Evolutionary conservation across 2,797 vertebrate genomes (phyloP).

Genomic region (Centroberyx gerrardi): DNA sequence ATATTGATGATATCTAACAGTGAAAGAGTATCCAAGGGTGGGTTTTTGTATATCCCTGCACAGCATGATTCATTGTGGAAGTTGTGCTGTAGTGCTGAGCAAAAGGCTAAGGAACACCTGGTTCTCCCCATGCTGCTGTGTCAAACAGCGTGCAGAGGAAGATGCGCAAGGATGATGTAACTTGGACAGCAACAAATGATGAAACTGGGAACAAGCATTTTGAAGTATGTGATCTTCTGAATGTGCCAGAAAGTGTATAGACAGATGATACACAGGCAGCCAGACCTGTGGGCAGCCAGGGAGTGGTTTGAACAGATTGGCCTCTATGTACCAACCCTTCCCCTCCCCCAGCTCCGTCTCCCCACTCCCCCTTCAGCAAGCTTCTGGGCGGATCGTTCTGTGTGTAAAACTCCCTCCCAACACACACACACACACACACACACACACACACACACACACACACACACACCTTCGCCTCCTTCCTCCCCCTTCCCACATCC

Average conservation of each 20-base stretch:
- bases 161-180: slow-evolving; percentile 18
- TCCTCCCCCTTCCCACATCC: slow-evolving; percentile 53
- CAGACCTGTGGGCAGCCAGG: slow-evolving; percentile 48
- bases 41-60: not conserved
- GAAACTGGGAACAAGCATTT: not conserved
- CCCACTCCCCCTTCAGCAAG: slow-evolving; percentile 44
- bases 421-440: slow-evolving; percentile 24
- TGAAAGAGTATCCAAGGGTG: too few species aligned
- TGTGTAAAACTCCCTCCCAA: slow-evolving; percentile 31
- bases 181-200: not conserved
- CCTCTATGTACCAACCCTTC: slow-evolving; percentile 51
- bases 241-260: not conserved
- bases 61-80: slow-evolving; percentile 9
- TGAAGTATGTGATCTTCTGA: slow-evolving; percentile 4
- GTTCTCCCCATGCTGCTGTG: not conserved
- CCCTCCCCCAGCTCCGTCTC: slow-evolving; percentile 32
- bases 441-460: slow-evolving; percentile 13
- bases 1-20: too few species aligned
- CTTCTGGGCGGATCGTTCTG: slow-evolving; percentile 42
- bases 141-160: not conserved
- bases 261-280: slow-evolving; percentile 20
- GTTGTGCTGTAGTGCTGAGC: not conserved
- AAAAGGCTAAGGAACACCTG: slow-evolving; percentile 27
- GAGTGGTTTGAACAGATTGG: slow-evolving; percentile 48
- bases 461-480: slow-evolving; percentile 19